These are phyloP conservation scores for Amyelois transitella DNA, from an alignment of 1,140 invertebrate species.

Conservation along the genomic window DNA sequence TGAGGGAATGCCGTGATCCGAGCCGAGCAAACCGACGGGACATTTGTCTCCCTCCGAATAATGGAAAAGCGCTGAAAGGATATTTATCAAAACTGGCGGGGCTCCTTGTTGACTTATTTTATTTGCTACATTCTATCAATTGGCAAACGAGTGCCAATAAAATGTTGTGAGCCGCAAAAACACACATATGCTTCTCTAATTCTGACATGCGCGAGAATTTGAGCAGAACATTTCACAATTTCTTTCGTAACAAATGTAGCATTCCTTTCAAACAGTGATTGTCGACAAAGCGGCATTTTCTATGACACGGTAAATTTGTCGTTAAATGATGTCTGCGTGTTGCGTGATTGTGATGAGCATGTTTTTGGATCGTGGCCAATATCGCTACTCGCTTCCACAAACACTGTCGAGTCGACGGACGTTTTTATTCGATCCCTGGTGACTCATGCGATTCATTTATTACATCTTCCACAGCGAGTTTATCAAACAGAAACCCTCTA, in stretches of 20 bases:
- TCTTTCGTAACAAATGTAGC: background rate
- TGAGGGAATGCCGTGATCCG: slow-evolving; percentile 58
- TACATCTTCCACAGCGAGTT: slow-evolving; percentile 18
- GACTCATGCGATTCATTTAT: slow-evolving; percentile 35
- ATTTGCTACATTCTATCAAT: slow-evolving; percentile 35
- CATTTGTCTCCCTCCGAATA: slow-evolving; percentile 62
- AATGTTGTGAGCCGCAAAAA: slow-evolving; percentile 9
- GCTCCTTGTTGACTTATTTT: slow-evolving; percentile 36
- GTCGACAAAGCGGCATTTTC: slow-evolving; percentile 23
- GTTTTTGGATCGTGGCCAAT: slow-evolving; percentile 44
- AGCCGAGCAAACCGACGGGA: slow-evolving; percentile 35
- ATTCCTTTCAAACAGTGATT: slow-evolving; percentile 20
- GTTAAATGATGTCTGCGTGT: slow-evolving; percentile 54
- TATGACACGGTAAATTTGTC: slow-evolving; percentile 45
- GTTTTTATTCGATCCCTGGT: slow-evolving; percentile 28
- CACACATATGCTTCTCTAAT: background rate
- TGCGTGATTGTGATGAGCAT: slow-evolving; percentile 50
- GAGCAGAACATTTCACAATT: background rate
- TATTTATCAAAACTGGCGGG: slow-evolving; percentile 57
- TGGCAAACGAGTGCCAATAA: slow-evolving; percentile 31
- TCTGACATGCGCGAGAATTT: background rate
- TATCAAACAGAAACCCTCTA: slow-evolving; percentile 21
- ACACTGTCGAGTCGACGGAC: slow-evolving; percentile 31
- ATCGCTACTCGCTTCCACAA: slow-evolving; percentile 35
- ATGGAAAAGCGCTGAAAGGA: slow-evolving; percentile 53